Evolutionary conservation across 2,113 vertebrate species (phyloP).

Genomic region (Thamnaconus septentrionalis): DNA sequence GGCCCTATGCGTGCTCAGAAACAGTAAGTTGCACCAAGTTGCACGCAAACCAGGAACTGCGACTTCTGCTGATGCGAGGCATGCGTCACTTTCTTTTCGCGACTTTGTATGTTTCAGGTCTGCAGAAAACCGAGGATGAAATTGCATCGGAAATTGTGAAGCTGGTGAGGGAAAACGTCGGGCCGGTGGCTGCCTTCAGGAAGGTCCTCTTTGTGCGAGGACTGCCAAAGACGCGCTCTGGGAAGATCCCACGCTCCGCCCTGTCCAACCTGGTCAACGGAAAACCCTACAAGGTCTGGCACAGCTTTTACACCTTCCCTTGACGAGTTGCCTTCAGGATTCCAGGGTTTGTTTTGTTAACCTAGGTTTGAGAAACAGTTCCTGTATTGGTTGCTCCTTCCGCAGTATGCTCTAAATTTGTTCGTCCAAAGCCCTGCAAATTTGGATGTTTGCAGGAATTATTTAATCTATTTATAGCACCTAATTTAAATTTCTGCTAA

Average conservation of each 20-base stretch:
- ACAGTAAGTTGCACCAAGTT: slow-evolving; percentile 75
- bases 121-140: slow-evolving; percentile 65
- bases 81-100: background rate
- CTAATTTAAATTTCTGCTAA: too few species aligned
- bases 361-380: background rate
- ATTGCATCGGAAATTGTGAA: slow-evolving; percentile 82
- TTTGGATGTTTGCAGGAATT: background rate
- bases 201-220: slow-evolving; percentile 84
- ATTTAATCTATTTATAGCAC: too few species aligned
- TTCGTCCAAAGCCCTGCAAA: background rate
- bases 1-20: slow-evolving; percentile 87
- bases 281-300: slow-evolving; percentile 85
- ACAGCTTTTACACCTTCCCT: too few species aligned
- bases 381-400: background rate
- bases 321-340: too few species aligned
- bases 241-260: slow-evolving; percentile 91
- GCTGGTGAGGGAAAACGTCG: slow-evolving; percentile 82
- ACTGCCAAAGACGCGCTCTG: slow-evolving; percentile 94
- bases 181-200: slow-evolving; percentile 91
- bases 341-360: too few species aligned
- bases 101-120: slow-evolving; percentile 63
- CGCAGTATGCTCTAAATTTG: too few species aligned
- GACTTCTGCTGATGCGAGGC: too few species aligned
- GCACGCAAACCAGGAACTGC: background rate
- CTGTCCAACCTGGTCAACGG: slow-evolving; percentile 86